Base-by-base conservation (phyloP, 2,113 vertebrate species). In the Oxyura jamaicensis region DNA sequence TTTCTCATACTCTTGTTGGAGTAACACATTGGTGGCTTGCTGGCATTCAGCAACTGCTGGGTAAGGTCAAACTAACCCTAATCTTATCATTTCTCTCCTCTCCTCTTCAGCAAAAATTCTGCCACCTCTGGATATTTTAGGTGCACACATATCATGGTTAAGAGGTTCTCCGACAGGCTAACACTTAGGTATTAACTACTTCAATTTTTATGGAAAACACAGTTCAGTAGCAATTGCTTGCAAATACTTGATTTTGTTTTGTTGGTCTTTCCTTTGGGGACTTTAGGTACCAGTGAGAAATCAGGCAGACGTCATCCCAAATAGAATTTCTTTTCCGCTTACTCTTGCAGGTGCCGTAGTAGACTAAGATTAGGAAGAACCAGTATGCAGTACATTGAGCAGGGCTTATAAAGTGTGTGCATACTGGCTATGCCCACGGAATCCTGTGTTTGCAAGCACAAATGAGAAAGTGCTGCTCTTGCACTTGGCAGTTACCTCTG, bases 381-480 rank as follows among this genome's bases (percentile, higher is more conserved):
- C 25, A 50, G 21, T 56, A 56, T 6, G 22, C 7, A 66, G 12
- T 13, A 20, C 3, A 0, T 41, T 69, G 77, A 76, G 25, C 6
- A 69, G 44, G 6, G 26, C 60, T 74, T 65, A 16, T 60, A 16
- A 81, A 88, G 28, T 46, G 19, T 44, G 44, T 82, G 67, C 8
- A 19, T 67, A 74, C 44, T 66, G 86, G 42, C 74, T 62, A 52
- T 88, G 80, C 77, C 66, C 8, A 4, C 66, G 89, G 80, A 91
- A 78, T 75, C 66, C 41, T 44, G 55, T 68, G 83, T 91, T 81
- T 93, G 83, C 65, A 79, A 92, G 84, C 55, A 83, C 0, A 3
- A 75, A 52, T 86, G 88, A 83, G 68, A 59, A 96, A 91, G 86
- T 66, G 58, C 88, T 96, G 88, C 66, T 94, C 62, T 95, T 88